Evolutionary conservation across 2,888 invertebrate genomes (phyloP), one percentile per base, ranked within the genome.

Genomic region (Lasioglossum calceatum): DNA sequence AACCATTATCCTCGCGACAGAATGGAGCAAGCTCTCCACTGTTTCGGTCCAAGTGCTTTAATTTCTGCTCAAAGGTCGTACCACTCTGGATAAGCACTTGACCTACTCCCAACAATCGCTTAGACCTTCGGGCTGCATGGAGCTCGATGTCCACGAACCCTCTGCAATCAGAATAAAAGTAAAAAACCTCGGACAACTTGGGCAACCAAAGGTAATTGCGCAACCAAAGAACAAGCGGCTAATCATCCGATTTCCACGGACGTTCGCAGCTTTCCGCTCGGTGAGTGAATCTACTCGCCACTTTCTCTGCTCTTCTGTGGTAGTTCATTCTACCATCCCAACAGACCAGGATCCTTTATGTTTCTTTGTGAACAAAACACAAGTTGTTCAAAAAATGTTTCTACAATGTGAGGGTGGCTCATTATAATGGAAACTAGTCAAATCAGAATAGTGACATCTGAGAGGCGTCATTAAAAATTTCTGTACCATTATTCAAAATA

Each of bases 71-170:
- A 67, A 67, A 67, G 67, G 67, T 67, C 36, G 36, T 32, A 2
- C 67, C 32, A 32, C 36, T 16, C 32, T 67, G 67, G 32, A 67
- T 19, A 67, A 67, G 36, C 67, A 67, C 67, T 67, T 67, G 67
- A 67, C 67, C 67, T 32, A 67, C 67, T 67, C 36, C 19, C 67
- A 67, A 19, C 67, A 67, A 67, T 67, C 67, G 67, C 36, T 67
- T 67, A 67, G 67, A 36, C 36, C 67, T 67, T 36, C 67, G 32
- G 36, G 32, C 67, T 32, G 36, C 19, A 67, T 36, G 32, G 27
- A 67, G 36, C 67, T 67, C 32, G 67, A 61, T 61, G 61, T 61
- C 61, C 61, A 61, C 61, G 27, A 27, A 27, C 61, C 5, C 61
- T 27, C 61, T 14, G 61, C 61, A 27, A 61, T 27, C 61, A 61